These are phyloP conservation scores for Neofelis nebulosa DNA, from an alignment of 2,113 vertebrate species.

Conservation along the genomic window DNA sequence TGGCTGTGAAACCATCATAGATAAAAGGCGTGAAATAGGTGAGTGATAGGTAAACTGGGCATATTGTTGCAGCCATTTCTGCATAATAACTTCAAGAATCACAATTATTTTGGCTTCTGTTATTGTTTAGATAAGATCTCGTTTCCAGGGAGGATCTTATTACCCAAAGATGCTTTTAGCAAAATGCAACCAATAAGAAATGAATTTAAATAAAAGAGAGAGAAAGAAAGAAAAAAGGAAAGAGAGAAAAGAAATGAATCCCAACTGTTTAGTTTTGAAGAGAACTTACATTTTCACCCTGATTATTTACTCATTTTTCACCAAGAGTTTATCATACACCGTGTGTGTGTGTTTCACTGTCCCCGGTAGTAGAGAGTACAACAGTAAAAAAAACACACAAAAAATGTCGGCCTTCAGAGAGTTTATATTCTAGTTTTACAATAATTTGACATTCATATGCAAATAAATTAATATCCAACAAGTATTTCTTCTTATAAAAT, in stretches of 20 bases:
- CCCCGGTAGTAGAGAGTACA: not conserved
- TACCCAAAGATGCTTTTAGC: constrained; percentile 31
- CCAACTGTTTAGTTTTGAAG: constrained; percentile 61
- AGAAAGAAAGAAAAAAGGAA: too few species aligned
- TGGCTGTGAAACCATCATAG: not conserved
- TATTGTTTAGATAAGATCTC: constrained; percentile 48
- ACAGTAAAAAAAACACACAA: not conserved
- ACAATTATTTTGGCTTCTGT: not conserved
- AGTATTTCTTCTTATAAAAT: constrained; percentile 28
- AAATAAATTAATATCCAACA: constrained; percentile 62
- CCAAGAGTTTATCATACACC: not conserved
- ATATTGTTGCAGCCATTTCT: not conserved
- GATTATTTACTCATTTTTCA: constrained; percentile 2
- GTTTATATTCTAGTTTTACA: constrained; percentile 37
- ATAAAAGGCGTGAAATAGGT: not conserved
- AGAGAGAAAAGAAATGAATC: constrained; percentile 42
- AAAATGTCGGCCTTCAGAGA: not conserved
- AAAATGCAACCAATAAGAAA: constrained; percentile 47
- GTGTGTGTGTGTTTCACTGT: not conserved
- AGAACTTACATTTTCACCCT: not conserved
- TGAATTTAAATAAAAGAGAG: not conserved
- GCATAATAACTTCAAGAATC: not conserved
- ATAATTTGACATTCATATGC: constrained; percentile 34
- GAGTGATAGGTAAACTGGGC: not conserved
- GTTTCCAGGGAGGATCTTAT: constrained; percentile 39